phyloP scores from a whole-genome alignment of 2,888 invertebrate genomes.

The Drosophila heteroneura region DNA sequence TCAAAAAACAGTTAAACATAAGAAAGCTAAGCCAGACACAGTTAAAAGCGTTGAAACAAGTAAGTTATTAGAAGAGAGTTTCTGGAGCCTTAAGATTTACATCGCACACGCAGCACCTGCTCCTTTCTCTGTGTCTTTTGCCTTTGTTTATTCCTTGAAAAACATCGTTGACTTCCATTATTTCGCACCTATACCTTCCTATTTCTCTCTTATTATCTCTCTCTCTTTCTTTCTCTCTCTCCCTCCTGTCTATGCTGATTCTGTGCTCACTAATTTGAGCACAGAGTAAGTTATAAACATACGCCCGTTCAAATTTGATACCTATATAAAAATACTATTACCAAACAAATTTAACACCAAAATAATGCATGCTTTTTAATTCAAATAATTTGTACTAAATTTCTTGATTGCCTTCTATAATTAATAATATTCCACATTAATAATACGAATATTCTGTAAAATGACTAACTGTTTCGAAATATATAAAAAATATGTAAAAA shows the following conservation, averaged over 20 bases:
- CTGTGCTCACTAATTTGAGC: constrained; percentile 33
- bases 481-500: constrained; percentile 27
- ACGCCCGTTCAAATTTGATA: constrained; percentile 11
- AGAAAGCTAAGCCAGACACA: constrained; percentile 83
- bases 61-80: constrained; percentile 83
- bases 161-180: constrained; percentile 58
- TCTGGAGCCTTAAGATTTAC: constrained; percentile 58
- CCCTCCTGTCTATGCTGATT: constrained; percentile 16
- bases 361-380: constrained; percentile 34
- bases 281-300: constrained; percentile 10
- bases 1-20: constrained; percentile 85
- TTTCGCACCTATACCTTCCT: constrained; percentile 49
- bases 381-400: constrained; percentile 24
- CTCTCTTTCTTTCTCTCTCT: constrained; percentile 17
- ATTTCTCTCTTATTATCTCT: constrained; percentile 36
- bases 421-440: constrained; percentile 11
- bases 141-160: constrained; percentile 58
- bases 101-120: constrained; percentile 59
- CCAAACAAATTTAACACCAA: constrained; percentile 15
- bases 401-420: constrained; percentile 29
- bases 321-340: constrained; percentile 30
- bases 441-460: constrained; percentile 24
- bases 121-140: constrained; percentile 63
- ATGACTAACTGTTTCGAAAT: constrained; percentile 33
- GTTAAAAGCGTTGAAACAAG: constrained; percentile 82